Percentiles rank a stretch among this genome's conserved stretches.
Conservation (phyloP, 1,140 invertebrate species). For the Calephelis virginiensis region DNA sequence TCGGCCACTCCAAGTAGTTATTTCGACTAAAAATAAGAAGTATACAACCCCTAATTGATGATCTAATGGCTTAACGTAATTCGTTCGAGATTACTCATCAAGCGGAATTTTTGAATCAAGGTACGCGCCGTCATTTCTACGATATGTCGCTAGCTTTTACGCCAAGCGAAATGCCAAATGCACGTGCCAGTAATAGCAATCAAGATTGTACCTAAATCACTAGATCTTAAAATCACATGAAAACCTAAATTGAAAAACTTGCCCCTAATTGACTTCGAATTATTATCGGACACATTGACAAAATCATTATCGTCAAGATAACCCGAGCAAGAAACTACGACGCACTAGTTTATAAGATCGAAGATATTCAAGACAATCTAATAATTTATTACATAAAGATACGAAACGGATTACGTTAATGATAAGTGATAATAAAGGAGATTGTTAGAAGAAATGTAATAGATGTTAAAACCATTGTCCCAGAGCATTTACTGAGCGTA, state of each 20-base stretch:
- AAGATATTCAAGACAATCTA: slow-evolving; percentile 12
- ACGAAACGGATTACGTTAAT: background rate
- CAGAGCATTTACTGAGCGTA: background rate
- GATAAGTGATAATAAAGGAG: background rate
- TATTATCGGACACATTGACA: slow-evolving; percentile 32
- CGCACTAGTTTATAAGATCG: slow-evolving; percentile 48
- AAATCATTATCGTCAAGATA: slow-evolving; percentile 65
- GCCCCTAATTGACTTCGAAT: background rate
- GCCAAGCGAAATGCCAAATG: slow-evolving; percentile 7
- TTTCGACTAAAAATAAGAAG: too few species aligned
- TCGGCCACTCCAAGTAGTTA: too few species aligned
- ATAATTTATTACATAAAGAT: background rate
- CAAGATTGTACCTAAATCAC: background rate
- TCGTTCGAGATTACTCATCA: background rate
- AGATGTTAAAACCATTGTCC: background rate
- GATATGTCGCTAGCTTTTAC: background rate
- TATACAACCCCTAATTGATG: too few species aligned
- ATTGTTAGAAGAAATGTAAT: background rate
- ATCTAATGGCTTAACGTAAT: too few species aligned
- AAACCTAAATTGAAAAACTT: background rate
- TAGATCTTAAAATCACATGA: background rate
- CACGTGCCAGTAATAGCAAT: slow-evolving; percentile 8
- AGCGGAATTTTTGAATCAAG: background rate
- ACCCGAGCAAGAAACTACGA: slow-evolving; percentile 68
- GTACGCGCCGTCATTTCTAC: background rate